phyloP scores from a whole-genome alignment of 1,140 invertebrate genomes.

The Drosophila orena region DNA sequence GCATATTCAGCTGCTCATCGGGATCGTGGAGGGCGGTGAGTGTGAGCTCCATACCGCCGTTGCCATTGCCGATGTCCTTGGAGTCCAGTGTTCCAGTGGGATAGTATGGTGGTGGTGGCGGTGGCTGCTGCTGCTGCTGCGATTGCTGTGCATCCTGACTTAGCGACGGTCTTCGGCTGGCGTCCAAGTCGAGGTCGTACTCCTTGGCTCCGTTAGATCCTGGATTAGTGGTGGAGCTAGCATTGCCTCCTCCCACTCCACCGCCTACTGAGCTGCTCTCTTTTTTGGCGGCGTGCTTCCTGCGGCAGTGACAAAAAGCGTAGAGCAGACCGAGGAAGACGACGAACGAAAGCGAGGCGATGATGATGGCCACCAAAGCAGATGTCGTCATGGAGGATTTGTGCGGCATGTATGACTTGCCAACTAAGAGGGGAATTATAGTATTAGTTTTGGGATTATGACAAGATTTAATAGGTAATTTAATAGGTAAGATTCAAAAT shows the following conservation, averaged over 20 bases:
- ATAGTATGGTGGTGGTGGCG: conserved; percentile 76
- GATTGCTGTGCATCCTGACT: conserved; percentile 42
- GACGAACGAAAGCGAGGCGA: conserved; percentile 69
- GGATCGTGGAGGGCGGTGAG: conserved; percentile 75
- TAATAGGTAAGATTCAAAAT: neutral
- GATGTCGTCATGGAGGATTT: conserved; percentile 71
- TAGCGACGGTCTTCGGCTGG: conserved; percentile 51
- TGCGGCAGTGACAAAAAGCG: conserved; percentile 74
- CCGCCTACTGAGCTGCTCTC: conserved; percentile 28
- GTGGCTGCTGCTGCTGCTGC: conserved; percentile 16
- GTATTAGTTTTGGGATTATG: neutral
- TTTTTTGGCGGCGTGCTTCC: conserved; percentile 68
- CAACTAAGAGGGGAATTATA: conserved; percentile 53
- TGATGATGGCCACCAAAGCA: conserved; percentile 74
- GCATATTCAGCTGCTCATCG: conserved; percentile 80
- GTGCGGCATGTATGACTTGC: conserved; percentile 77
- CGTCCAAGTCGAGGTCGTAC: conserved; percentile 67
- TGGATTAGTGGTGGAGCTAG: conserved; percentile 20
- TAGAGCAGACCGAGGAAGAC: conserved; percentile 65
- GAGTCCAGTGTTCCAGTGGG: conserved; percentile 77
- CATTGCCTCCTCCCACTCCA: neutral
- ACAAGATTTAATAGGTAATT: neutral
- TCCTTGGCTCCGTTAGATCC: conserved; percentile 54
- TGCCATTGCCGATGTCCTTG: conserved; percentile 54
- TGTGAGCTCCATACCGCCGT: conserved; percentile 75